A percentile compares a stretch with the other conserved stretches of the same genome.
These are phyloP conservation scores for Brachionus angularis DNA, from an alignment of 1,140 invertebrate genomes.

Conservation along the genomic window DNA sequence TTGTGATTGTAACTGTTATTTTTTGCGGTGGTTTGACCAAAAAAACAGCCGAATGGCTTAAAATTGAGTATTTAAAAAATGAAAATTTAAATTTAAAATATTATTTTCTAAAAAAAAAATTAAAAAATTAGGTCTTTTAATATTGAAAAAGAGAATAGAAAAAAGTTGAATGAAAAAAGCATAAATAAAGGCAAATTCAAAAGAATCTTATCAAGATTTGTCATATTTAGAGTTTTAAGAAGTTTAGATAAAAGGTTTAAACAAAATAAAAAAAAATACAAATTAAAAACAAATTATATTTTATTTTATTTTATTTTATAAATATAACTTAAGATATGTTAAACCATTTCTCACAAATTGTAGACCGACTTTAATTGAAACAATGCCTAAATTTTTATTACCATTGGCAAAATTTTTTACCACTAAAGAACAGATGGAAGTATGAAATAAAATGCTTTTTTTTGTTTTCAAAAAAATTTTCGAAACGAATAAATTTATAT, in stretches of 20 bases:
- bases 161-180: neutral
- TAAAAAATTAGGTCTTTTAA: neutral
- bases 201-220: neutral
- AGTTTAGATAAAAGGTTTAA: neutral
- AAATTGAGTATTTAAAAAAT: constrained; percentile 47
- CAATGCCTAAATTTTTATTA: constrained; percentile 78
- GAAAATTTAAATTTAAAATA: neutral
- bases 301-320: neutral
- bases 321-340: constrained; percentile 68
- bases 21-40: constrained; percentile 86
- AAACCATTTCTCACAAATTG: constrained; percentile 93
- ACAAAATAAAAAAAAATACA: no score
- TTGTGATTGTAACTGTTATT: constrained; percentile 91
- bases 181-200: neutral
- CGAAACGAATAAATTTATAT: no score
- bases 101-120: neutral
- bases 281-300: neutral
- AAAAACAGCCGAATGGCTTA: constrained; percentile 82
- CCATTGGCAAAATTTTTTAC: constrained; percentile 82
- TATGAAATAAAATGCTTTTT: no score
- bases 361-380: constrained; percentile 84
- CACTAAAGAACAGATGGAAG: constrained; percentile 73
- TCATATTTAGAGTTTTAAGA: constrained; percentile 1
- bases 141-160: neutral
- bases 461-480: no score